Evolutionary conservation across 1,140 invertebrate genomes (phyloP), one percentile per base, ranked within the genome.

Genomic region (Drosophila melanica): DNA sequence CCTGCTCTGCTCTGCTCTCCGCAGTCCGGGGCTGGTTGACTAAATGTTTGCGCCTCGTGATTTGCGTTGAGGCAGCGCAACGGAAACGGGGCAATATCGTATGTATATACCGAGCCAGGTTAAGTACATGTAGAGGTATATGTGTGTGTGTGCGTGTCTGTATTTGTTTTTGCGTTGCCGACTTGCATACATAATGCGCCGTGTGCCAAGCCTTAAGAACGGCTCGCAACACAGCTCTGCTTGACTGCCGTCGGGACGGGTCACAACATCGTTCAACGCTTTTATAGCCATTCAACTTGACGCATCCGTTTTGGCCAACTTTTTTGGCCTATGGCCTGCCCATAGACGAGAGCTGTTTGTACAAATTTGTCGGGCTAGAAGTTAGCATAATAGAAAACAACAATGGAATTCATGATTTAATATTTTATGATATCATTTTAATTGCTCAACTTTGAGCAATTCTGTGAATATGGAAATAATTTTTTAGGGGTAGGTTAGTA

Each of bases 211-310:
- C 69, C 63, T 45, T 44, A 27, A 39, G 37, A 47, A 45, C 9
- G n/a, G 30, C 48, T 51, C 3, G 48, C 48, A 14, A 8, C 10
- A 33, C 14, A 30, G 8, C 27, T 6, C 30, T 37, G 53, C 37
- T 27, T 18, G 20, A 23, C 20, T n/a, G 53, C 12, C 35, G 16
- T 27, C 45, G 10, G 27, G 62, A 44, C 51, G 84, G 67, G n/a
- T 77, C 69, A 66, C 50, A 81, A 76, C 79, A 81, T 86, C 75
- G 87, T 79, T 86, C 79, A 86, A 77, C 72, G 82, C 79, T 86
- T 86, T 87, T 86, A 82, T 87, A 82, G 82, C 82, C 84, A 87
- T 87, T 82, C 82, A 86, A 87, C 79, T 79, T 78, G 79, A 75
- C 75, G 84, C 82, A 82, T 79, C 82, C 72, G 82, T 77, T 86